Base-by-base conservation (phyloP, 2,113 vertebrate species). In the Tichodroma muraria region DNA sequence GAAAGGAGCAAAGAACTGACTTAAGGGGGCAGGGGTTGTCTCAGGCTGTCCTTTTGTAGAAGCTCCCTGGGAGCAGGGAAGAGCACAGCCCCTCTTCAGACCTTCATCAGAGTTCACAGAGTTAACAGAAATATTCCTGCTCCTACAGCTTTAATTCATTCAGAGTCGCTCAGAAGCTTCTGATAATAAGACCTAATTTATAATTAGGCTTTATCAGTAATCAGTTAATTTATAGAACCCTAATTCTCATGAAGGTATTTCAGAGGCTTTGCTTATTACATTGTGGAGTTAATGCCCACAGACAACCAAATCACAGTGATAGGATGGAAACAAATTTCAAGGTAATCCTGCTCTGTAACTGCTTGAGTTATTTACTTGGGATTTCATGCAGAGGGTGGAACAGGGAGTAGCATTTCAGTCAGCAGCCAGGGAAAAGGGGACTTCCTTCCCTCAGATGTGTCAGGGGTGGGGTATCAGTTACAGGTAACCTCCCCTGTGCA, bases 161-260 rank as follows among this genome's bases (percentile, higher is more conserved):
- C 96, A 93, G 84, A 79, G 64, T 83, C 52, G 84, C 97, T 97
- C 96, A 97, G 96, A 97, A 97, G 96, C 96, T 96, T 95, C 96
- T 97, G 98, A 97, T 98, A 98, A 97, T 97, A 97, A 97, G 96
- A 95, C 97, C 96, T 98, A 98, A 97, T 97, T 98, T 98, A 98
- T 98, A 98, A 98, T 98, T 98, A 98, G 96, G 96, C 94, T 96
- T 97, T 98, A 98, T 98, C 97, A 98, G 97, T 95, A 97, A 98
- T 98, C 97, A 97, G 97, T 97, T 98, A 97, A 98, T 98, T 98
- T 98, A 96, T 95, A 97, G 97, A 96, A 96, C 96, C 96, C 94
- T 95, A 96, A 97, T 97, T 97, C 96, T 96, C 94, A 95, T 1
- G 28, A 92, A 98, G 95, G 94, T 93, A 95, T 91, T 93, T 90